These are phyloP conservation scores for Yponomeuta sedellus DNA, from an alignment of 2,888 invertebrate genomes.

Conservation along the genomic window DNA sequence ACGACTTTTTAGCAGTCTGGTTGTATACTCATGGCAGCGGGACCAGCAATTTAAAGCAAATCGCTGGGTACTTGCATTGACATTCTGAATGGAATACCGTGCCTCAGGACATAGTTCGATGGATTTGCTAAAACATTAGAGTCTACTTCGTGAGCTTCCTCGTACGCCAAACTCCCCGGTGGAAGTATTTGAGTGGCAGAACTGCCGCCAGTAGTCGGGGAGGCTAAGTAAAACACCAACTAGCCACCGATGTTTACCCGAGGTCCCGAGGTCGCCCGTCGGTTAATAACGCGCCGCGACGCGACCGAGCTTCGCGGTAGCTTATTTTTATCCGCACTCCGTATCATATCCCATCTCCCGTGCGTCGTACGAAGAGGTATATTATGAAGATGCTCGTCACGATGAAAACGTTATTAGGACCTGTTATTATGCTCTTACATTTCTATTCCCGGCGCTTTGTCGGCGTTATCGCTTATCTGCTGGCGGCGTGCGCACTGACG, in stretches of 20 bases:
- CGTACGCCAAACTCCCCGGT: neutral
- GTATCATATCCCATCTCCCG: neutral
- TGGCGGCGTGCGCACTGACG: neutral
- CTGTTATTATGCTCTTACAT: neutral
- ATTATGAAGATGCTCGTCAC: neutral
- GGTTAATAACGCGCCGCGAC: neutral
- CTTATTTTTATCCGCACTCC: neutral
- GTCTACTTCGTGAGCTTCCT: neutral
- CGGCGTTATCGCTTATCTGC: neutral
- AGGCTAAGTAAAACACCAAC: neutral
- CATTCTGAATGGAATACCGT: no score
- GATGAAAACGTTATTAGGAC: neutral
- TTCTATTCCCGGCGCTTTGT: neutral
- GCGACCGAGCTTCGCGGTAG: neutral
- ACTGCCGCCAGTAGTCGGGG: neutral
- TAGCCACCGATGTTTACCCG: neutral
- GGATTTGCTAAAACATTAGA: no score
- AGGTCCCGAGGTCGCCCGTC: neutral
- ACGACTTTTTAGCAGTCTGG: no score
- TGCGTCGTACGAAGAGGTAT: neutral
- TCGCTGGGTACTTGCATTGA: no score
- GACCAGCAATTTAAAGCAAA: no score
- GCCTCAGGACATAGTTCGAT: no score
- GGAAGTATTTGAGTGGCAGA: neutral
- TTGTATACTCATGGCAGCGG: no score